These are phyloP conservation scores for Melanotaenia maccullochi DNA, from an alignment of 2,797 vertebrate genomes.

Conservation along the genomic window DNA sequence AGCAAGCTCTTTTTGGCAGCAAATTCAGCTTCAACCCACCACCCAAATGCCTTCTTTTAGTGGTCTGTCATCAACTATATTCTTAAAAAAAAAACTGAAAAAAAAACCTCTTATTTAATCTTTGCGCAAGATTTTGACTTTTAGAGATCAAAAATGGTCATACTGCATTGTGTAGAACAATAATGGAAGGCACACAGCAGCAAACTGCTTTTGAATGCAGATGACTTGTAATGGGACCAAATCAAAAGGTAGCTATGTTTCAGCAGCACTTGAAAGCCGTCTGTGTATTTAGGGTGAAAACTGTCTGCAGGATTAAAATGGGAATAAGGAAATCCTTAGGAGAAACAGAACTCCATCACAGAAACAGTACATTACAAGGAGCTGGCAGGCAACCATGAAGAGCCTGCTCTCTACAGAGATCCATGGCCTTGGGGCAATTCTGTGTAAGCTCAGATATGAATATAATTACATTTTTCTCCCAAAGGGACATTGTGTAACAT, in stretches of 20 bases:
- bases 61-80: slow-evolving; percentile 50
- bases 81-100: slow-evolving; percentile 11
- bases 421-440: slow-evolving; percentile 36
- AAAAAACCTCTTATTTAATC: slow-evolving; percentile 4
- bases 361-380: slow-evolving; percentile 45
- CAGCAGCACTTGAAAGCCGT: slow-evolving; percentile 25
- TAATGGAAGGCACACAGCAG: slow-evolving; percentile 8
- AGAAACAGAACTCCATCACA: slow-evolving; percentile 44
- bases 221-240: slow-evolving; percentile 24
- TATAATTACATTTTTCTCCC: slow-evolving; percentile 46
- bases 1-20: slow-evolving; percentile 67
- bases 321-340: slow-evolving; percentile 41
- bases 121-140: slow-evolving; percentile 20
- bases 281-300: slow-evolving; percentile 12
- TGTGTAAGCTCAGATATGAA: slow-evolving; percentile 38
- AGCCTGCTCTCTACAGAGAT: slow-evolving; percentile 33
- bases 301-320: slow-evolving; percentile 27
- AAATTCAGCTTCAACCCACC: slow-evolving; percentile 63
- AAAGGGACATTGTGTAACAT: no score
- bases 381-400: slow-evolving; percentile 49
- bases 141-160: slow-evolving; percentile 20
- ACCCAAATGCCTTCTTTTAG: slow-evolving; percentile 49
- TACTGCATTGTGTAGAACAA: slow-evolving; percentile 5
- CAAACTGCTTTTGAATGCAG: slow-evolving; percentile 25
- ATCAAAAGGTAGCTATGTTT: slow-evolving; percentile 24